These are phyloP conservation scores for Theodoxus fluviatilis DNA, from an alignment of 2,888 invertebrate genomes.

Conservation along the genomic window DNA sequence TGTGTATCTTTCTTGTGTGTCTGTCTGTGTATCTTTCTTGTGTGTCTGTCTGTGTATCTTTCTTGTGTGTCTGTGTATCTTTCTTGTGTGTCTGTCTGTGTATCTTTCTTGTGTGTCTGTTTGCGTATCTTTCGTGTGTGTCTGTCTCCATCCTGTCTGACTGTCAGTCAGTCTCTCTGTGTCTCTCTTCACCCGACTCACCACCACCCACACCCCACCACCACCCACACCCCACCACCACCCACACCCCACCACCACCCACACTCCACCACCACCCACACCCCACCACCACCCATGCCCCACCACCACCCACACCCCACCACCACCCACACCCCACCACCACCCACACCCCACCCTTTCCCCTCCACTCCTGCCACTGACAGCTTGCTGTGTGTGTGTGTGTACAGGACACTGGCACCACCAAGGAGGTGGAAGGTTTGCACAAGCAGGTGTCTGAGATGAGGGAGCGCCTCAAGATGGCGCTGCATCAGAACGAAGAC, in stretches of 20 bases:
- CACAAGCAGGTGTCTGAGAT: slow-evolving; percentile 71
- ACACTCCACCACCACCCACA: too few relatives aligned
- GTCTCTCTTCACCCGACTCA: too few relatives aligned
- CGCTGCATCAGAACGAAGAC: slow-evolving; percentile 48
- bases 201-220: too few relatives aligned
- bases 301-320: too few relatives aligned
- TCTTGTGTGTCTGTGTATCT: background rate
- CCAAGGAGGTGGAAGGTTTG: slow-evolving; percentile 55
- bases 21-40: background rate
- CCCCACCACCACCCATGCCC: too few relatives aligned
- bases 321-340: too few relatives aligned
- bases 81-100: background rate
- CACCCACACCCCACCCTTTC: too few relatives aligned
- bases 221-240: too few relatives aligned
- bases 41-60: background rate
- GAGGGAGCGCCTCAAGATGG: slow-evolving; percentile 46
- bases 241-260: too few relatives aligned
- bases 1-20: background rate
- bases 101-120: background rate
- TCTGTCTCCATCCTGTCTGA: background rate
- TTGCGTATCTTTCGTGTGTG: background rate
- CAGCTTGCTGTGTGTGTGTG: too few relatives aligned
- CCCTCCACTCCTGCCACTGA: too few relatives aligned
- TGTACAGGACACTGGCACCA: slow-evolving; percentile 44
- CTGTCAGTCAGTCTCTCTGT: background rate